Percentiles rank a stretch among this genome's conserved stretches.
Conservation (phyloP, 2,113 vertebrate genomes). For the Aix galericulata region DNA sequence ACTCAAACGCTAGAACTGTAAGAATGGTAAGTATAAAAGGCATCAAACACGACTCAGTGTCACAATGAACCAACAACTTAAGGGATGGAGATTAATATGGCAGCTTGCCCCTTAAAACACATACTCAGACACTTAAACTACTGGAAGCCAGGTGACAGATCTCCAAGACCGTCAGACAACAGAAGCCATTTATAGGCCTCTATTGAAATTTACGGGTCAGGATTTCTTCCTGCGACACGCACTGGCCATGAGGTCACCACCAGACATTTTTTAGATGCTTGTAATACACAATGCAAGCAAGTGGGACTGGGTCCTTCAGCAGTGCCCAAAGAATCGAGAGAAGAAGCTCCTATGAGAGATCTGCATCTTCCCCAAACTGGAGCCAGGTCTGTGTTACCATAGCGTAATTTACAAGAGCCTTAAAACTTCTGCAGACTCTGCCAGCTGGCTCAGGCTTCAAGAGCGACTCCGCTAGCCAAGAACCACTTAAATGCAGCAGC, state of each 20-base stretch:
- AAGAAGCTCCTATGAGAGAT: not conserved
- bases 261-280: not conserved
- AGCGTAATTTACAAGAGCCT: not conserved
- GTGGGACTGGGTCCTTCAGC: accelerated
- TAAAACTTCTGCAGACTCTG: not conserved
- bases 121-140: not conserved
- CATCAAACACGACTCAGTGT: slow-evolving; percentile 14
- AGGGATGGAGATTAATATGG: not conserved
- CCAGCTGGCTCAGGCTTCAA: not conserved
- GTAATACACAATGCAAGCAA: not conserved
- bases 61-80: slow-evolving; percentile 56
- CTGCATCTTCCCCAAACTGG: accelerated
- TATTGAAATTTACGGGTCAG: not conserved
- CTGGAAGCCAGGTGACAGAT: not conserved
- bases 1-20: slow-evolving; percentile 36
- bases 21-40: slow-evolving; percentile 53
- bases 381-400: not conserved
- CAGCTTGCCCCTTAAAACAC: not conserved
- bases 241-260: not conserved
- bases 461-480: not conserved
- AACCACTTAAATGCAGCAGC: not conserved
- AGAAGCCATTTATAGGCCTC: not conserved
- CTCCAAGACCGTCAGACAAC: not conserved
- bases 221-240: not conserved
- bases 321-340: accelerated